Evolutionary conservation across 2,888 invertebrate species (phyloP).

Genomic region (Cosmia pyralina): DNA sequence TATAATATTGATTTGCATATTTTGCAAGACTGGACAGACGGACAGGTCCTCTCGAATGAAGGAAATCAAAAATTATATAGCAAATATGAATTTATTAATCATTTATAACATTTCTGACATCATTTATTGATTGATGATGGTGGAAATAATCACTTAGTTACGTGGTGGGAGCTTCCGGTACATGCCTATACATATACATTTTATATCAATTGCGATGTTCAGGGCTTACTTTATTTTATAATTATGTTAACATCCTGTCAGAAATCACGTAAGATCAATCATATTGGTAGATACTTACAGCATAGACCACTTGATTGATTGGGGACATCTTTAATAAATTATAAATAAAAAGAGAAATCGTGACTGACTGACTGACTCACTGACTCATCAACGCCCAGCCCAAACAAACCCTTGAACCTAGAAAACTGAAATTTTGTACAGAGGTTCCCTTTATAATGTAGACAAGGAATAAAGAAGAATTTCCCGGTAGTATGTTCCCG

Average conservation of each 20-base stretch:
- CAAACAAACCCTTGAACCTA: no score
- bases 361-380: no score
- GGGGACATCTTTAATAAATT: constrained; percentile 24
- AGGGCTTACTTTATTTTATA: constrained; percentile 25
- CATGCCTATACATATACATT: constrained; percentile 3
- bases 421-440: no score
- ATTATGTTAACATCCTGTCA: constrained; percentile 30
- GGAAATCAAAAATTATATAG: not conserved
- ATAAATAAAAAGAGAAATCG: no score
- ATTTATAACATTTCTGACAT: constrained; percentile 19
- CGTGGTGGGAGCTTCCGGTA: constrained; percentile 41
- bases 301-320: constrained; percentile 28
- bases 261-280: constrained; percentile 34
- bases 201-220: constrained; percentile 14
- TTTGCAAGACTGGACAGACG: not conserved
- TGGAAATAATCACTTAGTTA: constrained; percentile 17
- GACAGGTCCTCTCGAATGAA: not conserved
- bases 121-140: constrained; percentile 34
- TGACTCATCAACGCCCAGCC: no score
- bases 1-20: not conserved
- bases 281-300: constrained; percentile 1
- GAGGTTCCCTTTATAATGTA: no score
- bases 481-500: no score
- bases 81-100: constrained; percentile 6
- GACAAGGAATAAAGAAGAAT: no score